Base-by-base conservation (phyloP, 2,113 vertebrate genomes). In the Todiramphus chloris region DNA sequence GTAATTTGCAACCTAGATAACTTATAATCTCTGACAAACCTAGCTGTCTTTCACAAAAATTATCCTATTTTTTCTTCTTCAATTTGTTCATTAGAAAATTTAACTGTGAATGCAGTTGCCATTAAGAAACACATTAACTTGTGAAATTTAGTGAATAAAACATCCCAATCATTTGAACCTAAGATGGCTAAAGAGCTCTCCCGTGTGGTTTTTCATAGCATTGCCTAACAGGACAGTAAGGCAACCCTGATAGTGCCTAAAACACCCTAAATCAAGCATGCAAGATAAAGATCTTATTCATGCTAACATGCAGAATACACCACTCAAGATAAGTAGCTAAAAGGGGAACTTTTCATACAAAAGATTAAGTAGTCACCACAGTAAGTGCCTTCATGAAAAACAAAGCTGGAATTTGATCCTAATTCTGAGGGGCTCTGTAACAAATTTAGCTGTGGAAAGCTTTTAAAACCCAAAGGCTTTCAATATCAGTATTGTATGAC, bases 321-420 rank as follows among this genome's bases (percentile, higher is more conserved):
- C 95, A 93, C 78, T 91, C 92, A 77, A 62, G 44, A 82, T 83
- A 92, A 97, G 96, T 59, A 97, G 90, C 94, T 97, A 88, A 78
- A 92, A 96, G 97, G 97, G 81, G 94, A 98, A 98, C 98, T 98
- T 98, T 97, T 98, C 93, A 84, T 97, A 98, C 98, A 96, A 94
- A 98, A 97, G 97, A 96, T 97, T 78, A 93, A 48, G 96, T 97
- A 98, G 96, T 97, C 98, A 98, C 98, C 98, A 98, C 97, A 94
- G 23, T 1, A 31, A 84, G 6, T 53, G 43, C 39, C 63, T 66
- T 82, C 27, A 50, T n/a, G 43, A 53, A 81, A 96, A 88, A 68
- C 24, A 70, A 70, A 88, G 58, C 37, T 86, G n/a, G 55, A 86
- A 81, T 77, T 62, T n/a, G 59, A 89, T 50, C 89, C 31, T 43